These are phyloP conservation scores for Aculops lycopersici DNA, from an alignment of 1,140 invertebrate genomes.

Conservation along the genomic window DNA sequence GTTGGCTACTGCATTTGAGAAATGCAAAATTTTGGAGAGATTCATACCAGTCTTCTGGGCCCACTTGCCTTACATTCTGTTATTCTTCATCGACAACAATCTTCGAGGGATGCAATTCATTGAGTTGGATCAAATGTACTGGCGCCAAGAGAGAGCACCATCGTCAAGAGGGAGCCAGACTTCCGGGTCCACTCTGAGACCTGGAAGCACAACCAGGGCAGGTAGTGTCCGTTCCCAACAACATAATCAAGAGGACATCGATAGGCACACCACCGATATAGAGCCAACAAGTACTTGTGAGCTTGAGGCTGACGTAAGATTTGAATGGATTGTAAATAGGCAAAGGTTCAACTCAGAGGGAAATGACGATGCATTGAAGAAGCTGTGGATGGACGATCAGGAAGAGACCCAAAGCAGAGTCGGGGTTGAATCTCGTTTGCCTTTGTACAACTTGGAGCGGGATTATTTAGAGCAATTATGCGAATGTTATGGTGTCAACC, in stretches of 20 bases:
- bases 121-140: conserved; percentile 16
- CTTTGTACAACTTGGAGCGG: background rate
- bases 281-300: background rate
- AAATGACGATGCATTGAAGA: background rate
- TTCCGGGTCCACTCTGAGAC: no score
- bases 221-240: background rate
- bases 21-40: conserved; percentile 1
- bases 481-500: no score
- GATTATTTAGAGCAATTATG: background rate
- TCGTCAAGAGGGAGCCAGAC: no score
- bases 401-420: background rate
- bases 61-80: conserved; percentile 19
- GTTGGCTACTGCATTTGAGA: conserved; percentile 1
- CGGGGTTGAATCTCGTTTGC: background rate
- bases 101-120: conserved; percentile 21
- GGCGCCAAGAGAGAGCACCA: conserved; percentile 10
- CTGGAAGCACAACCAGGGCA: background rate
- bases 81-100: conserved; percentile 22
- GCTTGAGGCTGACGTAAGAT: conserved; percentile 1
- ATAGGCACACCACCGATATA: background rate
- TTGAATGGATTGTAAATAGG: conserved; percentile 4
- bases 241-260: background rate
- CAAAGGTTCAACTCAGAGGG: background rate
- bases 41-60: conserved; percentile 14
- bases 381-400: background rate